Base-by-base conservation (phyloP, 2,113 vertebrate genomes). In the Salvator merianae region DNA sequence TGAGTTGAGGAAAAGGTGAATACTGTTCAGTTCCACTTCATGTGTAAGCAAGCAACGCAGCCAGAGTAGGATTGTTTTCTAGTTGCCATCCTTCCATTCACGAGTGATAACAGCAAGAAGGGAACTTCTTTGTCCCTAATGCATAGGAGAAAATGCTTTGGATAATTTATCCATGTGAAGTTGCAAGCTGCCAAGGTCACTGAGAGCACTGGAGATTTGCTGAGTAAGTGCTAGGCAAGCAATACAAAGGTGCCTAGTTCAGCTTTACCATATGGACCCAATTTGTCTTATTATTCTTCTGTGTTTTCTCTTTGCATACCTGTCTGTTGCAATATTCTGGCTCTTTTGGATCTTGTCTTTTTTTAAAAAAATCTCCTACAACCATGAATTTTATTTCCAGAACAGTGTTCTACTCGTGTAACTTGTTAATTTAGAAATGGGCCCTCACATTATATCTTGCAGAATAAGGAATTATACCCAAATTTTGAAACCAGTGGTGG, bases 111-210 rank as follows among this genome's bases (percentile, higher is more conserved):
- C 79, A 69, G 79, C 83, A 79, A 34, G 28, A 70, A 72, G 59
- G 55, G 40, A 65, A 77, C 77, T 8, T 85, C 77, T 79, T 85
- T 85, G 77, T 85, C 83, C 77, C 77, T 85, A 77, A 85, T 85
- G 83, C 77, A 79, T 79, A 79, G 53, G 69, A 71, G 38, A 79
- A 79, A 85, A 85, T 85, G 77, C 77, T 79, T 85, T 73, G 38
- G 77, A 79, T 85, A 85, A 85, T 85, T 79, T 79, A 85, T 85
- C 83, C 83, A 79, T 36, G 69, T 85, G 83, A 79, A 85, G 40
- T 73, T 85, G 83, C 77, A 79, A 79, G 69, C 77, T 85, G 69
- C 83, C 81, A 85, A 79, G 83, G 83, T 79, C 83, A 85, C 26
- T 8, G 72, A 73, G 83, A 79, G 77, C 68, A 79, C 50, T 10